These are phyloP conservation scores for Zeugodacus cucurbitae DNA, from an alignment of 1,140 invertebrate species.

Conservation along the genomic window DNA sequence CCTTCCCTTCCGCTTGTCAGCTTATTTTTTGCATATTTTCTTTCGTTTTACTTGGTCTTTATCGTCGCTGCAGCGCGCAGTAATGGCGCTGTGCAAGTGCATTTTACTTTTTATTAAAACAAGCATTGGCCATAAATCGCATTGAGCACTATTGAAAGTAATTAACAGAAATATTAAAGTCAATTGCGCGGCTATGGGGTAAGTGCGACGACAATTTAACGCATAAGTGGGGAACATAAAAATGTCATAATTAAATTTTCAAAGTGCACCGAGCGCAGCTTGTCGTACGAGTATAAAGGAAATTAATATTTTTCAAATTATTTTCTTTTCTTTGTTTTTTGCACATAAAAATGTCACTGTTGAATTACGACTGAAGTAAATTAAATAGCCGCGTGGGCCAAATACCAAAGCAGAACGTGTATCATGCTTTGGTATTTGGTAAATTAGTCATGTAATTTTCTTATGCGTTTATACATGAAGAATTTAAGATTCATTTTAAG, in stretches of 20 bases:
- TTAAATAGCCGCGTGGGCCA: not conserved
- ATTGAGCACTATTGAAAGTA: slow-evolving; percentile 37
- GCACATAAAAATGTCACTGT: not conserved
- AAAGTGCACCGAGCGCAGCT: not conserved
- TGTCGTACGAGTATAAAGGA: not conserved
- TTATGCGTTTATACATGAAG: too few relatives aligned
- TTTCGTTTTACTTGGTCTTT: not conserved
- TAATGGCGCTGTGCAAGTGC: not conserved
- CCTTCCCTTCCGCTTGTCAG: not conserved
- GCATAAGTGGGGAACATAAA: not conserved
- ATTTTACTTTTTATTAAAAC: slow-evolving; percentile 16
- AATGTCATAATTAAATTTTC: slow-evolving; percentile 25
- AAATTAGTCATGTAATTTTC: too few relatives aligned
- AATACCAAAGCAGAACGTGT: not conserved
- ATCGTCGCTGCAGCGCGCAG: not conserved
- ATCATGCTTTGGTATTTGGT: too few relatives aligned
- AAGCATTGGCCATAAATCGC: slow-evolving; percentile 15
- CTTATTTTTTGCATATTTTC: not conserved
- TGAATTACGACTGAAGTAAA: not conserved
- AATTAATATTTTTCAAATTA: not conserved
- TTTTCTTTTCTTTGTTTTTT: not conserved
- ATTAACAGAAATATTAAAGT: slow-evolving; percentile 39
- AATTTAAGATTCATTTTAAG: too few relatives aligned
- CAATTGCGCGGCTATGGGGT: not conserved
- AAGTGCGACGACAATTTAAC: not conserved